Evolutionary conservation across 1,140 invertebrate species (phyloP).

Genomic region (Drosophila pruinosa): DNA sequence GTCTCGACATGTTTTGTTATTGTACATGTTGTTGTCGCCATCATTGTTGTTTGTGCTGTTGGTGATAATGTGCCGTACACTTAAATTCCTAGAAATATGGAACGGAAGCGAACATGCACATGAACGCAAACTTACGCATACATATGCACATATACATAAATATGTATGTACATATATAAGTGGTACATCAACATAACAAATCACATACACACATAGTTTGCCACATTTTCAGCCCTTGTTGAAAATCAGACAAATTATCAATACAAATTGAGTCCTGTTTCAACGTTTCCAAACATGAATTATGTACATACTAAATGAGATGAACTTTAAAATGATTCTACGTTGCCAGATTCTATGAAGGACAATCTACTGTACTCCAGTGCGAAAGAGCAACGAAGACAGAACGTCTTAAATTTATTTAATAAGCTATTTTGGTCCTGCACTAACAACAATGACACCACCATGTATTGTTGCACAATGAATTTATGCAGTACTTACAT

Average conservation of each 20-base stretch:
- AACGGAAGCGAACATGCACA: constrained; percentile 21
- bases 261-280: background rate
- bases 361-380: background rate
- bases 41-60: constrained; percentile 10
- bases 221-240: background rate
- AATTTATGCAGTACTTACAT: background rate
- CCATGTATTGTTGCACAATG: background rate
- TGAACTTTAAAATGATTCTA: too few species aligned
- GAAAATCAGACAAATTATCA: background rate
- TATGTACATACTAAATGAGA: too few species aligned
- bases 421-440: too few species aligned
- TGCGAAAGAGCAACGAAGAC: background rate
- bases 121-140: background rate
- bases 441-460: background rate
- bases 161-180: background rate
- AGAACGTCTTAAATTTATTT: too few species aligned
- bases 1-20: constrained; percentile 2
- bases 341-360: background rate
- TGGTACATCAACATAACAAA: too few species aligned
- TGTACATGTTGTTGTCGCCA: constrained; percentile 9
- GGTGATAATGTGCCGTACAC: constrained; percentile 24
- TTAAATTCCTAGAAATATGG: constrained; percentile 34
- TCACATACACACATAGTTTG: too few species aligned
- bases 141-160: background rate
- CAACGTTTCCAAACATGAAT: too few species aligned